Percentiles rank a stretch among this genome's conserved stretches.
phyloP scores from a whole-genome alignment of 2,888 invertebrate species.

The Hyalella azteca region DNA sequence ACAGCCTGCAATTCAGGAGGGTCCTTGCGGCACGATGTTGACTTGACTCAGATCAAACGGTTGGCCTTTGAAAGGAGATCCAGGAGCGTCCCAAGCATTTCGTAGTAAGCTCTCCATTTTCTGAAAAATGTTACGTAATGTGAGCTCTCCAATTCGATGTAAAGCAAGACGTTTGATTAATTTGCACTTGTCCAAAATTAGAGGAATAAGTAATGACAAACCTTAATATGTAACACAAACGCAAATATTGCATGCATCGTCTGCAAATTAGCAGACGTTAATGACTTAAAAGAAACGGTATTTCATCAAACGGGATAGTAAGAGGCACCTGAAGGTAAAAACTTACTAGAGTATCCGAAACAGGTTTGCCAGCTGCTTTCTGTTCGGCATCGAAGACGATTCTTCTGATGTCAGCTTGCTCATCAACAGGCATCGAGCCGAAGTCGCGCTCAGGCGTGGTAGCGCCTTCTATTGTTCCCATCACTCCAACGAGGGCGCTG shows the following conservation, averaged over 20 bases:
- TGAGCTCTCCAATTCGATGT: not conserved
- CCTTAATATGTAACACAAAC: no score
- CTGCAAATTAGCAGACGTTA: no score
- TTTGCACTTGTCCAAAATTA: no score
- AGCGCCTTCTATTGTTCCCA: conserved; percentile 4
- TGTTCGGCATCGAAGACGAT: conserved; percentile 27
- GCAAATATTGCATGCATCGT: no score
- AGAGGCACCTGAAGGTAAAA: not conserved
- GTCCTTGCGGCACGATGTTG: conserved; percentile 16
- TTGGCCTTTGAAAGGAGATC: conserved; percentile 27
- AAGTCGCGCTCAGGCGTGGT: conserved; percentile 23
- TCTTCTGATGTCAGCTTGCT: not conserved
- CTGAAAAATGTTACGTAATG: not conserved
- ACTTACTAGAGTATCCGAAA: conserved; percentile 17
- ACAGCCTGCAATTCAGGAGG: no score
- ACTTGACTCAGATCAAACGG: not conserved
- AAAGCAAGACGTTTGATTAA: no score
- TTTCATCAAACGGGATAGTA: no score
- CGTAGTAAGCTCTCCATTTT: conserved; percentile 18
- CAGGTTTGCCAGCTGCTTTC: conserved; percentile 15
- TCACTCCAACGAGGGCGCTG: not conserved
- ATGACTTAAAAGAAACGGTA: no score
- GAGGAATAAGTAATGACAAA: no score
- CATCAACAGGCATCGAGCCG: conserved; percentile 8
- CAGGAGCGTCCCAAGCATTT: conserved; percentile 9